Evolutionary conservation across 1,140 invertebrate species (phyloP).

Genomic region (Doryteuthis pealeii): DNA sequence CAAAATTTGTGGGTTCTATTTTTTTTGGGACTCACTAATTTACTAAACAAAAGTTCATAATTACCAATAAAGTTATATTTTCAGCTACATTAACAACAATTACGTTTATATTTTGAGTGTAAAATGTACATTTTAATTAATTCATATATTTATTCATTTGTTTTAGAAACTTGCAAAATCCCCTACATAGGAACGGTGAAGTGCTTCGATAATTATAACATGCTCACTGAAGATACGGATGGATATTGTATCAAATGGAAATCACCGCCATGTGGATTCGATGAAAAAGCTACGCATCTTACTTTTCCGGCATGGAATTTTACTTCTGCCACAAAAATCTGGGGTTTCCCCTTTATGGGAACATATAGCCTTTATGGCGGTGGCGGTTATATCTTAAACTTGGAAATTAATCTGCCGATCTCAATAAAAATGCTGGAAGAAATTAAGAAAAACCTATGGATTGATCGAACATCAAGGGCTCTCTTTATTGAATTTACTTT

Average conservation of each 20-base stretch:
- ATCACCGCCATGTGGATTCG: not conserved
- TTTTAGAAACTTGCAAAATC: conserved; percentile 20
- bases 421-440: conserved; percentile 38
- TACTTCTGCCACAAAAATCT: conserved; percentile 23
- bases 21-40: no score
- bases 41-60: no score
- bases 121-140: no score
- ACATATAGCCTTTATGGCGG: conserved; percentile 29
- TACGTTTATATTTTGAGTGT: no score
- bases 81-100: no score
- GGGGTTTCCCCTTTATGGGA: conserved; percentile 31
- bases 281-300: conserved; percentile 18
- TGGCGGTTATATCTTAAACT: conserved; percentile 33
- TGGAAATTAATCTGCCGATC: conserved; percentile 24
- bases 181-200: not conserved
- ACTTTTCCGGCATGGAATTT: conserved; percentile 29
- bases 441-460: conserved; percentile 57
- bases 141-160: no score
- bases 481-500: conserved; percentile 63
- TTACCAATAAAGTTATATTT: no score
- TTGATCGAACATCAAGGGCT: conserved; percentile 62
- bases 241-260: conserved; percentile 30
- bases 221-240: conserved; percentile 12
- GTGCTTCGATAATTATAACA: conserved; percentile 18
- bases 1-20: no score